A percentile compares a stretch with the other conserved stretches of the same genome.
phyloP scores from a whole-genome alignment of 2,797 vertebrate species.

The Acanthurus lineatus region DNA sequence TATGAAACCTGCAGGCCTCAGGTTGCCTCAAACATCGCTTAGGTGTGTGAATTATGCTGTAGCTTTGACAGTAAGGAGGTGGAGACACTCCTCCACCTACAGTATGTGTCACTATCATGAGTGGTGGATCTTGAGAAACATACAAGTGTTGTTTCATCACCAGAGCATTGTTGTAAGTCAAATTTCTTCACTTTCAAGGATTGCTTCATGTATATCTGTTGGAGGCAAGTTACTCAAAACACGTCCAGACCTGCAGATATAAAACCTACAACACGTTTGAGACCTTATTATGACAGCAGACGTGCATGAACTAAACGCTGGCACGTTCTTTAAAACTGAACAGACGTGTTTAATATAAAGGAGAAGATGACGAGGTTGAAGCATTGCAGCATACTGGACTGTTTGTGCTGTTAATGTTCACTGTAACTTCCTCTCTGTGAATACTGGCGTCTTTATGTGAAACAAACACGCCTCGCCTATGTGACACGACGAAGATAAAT shows the following conservation, averaged over 20 bases:
- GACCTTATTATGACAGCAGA: conserved; percentile 13
- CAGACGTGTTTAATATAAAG: conserved; percentile 31
- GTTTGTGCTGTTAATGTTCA: conserved; percentile 27
- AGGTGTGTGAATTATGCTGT: not conserved
- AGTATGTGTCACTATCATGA: not conserved
- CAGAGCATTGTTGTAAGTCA: not conserved
- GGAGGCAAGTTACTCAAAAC: not conserved
- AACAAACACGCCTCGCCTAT: conserved; percentile 13
- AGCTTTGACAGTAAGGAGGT: not conserved
- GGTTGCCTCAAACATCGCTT: not conserved
- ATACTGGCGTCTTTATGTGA: conserved; percentile 36
- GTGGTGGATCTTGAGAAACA: conserved; percentile 1
- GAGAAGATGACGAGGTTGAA: conserved; percentile 29
- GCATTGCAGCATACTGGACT: conserved; percentile 36
- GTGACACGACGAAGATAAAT: conserved; percentile 23
- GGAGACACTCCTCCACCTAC: not conserved
- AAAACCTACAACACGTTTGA: not conserved
- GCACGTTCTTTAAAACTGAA: not conserved
- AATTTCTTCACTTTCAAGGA: not conserved
- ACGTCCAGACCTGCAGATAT: not conserved
- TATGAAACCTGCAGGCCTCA: not conserved
- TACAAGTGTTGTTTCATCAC: not conserved
- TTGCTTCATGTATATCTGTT: not conserved
- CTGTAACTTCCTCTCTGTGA: conserved; percentile 18
- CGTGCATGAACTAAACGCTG: not conserved